Base-by-base conservation (phyloP, 2,797 vertebrate species). In the Psittacula derbiana region DNA sequence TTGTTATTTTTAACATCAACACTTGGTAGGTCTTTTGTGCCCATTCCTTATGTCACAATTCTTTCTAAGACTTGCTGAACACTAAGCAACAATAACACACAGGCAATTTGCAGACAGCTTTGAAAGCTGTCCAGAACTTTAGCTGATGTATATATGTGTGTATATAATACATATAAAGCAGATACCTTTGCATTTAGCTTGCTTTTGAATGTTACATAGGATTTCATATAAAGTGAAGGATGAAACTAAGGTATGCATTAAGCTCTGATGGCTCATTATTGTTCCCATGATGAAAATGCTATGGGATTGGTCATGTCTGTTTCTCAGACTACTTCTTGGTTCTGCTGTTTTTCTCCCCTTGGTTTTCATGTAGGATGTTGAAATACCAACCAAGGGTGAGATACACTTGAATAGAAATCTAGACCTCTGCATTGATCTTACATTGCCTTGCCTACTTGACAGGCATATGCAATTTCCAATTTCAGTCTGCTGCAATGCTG, bases 381-480 rank as follows among this genome's bases (percentile, higher is more conserved):
- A 69, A 88, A 93, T 16, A 33, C 3, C 46, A 40, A 58, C 20
- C 8, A 38, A n/a, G 49, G 31, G 12, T 36, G 52, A 95, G 31
- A 55, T 16, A 53, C 6, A 58, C 31, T 64, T 58, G 38, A 57
- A 47, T 4, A 76, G 25, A 73, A 91, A 90, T 41, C 23, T 12
- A 36, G 69, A 83, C 43, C 28, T 93, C 47, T 81, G 55, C 58
- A 66, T 2, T 81, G 66, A 86, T 55, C 92, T 90, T 38, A 11
- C 10, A 89, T 79, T 83, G 46, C 40, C 49, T 72, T 83, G 41
- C 15, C 46, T 41, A 55, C 86, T 88, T 88, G 82, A 83, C 70
- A 84, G 24, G 25, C 10, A 90, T 94, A 92, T 67, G 28, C 6
- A 69, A 87, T 95, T 88, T 91, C 44, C 83, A 91, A 6, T 93